A percentile compares a stretch with the other conserved stretches of the same genome.
Conservation (phyloP, 2,888 invertebrate genomes). For the Ophraella communa region DNA sequence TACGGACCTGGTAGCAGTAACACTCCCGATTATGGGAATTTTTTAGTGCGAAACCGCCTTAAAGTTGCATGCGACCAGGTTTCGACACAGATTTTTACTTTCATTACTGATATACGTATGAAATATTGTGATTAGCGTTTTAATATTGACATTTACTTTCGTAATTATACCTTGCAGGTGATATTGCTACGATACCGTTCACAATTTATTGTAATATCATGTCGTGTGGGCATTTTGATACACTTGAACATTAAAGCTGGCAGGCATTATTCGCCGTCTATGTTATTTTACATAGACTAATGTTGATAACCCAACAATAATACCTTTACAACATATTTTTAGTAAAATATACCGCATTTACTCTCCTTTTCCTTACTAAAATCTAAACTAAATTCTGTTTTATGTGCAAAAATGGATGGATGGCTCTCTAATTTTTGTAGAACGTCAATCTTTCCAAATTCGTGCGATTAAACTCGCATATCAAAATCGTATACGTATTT, state of each 20-base stretch:
- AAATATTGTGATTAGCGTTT: slow-evolving; percentile 26
- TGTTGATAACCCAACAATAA: neutral
- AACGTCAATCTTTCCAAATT: no score
- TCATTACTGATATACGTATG: slow-evolving; percentile 24
- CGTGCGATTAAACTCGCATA: no score
- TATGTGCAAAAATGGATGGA: no score
- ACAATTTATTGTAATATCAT: slow-evolving; percentile 2
- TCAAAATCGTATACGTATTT: no score
- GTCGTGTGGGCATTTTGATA: neutral
- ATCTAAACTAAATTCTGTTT: no score
- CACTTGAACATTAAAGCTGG: neutral
- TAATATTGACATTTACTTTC: slow-evolving; percentile 27
- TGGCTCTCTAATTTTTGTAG: no score
- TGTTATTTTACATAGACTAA: neutral
- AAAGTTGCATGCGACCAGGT: slow-evolving; percentile 33
- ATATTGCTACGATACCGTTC: neutral
- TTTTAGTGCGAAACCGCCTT: slow-evolving; percentile 29
- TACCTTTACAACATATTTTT: no score
- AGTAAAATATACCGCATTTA: no score
- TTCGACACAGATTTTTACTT: slow-evolving; percentile 34
- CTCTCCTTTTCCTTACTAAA: no score
- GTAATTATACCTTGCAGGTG: slow-evolving; percentile 23
- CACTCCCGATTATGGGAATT: slow-evolving; percentile 12
- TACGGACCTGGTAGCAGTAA: neutral
- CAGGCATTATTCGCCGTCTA: neutral